Base-by-base conservation (phyloP, 2,888 invertebrate species). In the Ectemnius continuus region DNA sequence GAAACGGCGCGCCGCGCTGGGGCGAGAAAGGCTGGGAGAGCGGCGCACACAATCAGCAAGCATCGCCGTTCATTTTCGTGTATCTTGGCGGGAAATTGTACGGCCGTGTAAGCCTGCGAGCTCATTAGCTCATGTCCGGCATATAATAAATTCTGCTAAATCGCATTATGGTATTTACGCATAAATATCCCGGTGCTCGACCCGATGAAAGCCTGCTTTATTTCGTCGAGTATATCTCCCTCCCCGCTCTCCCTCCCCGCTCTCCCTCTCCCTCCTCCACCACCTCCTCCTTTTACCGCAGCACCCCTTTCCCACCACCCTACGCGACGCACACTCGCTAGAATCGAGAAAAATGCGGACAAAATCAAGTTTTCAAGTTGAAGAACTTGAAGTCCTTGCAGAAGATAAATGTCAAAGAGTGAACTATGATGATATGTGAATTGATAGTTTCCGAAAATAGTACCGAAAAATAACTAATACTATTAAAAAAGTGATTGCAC, bases 111-210 rank as follows among this genome's bases (percentile, higher is more conserved):
- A 61, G 16, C n/a, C 45, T 46, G 46, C 45, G 45, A 61, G 61
- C 61, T 61, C 28, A 60, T 60, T 60, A 60, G 60, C 60, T 28
- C 26, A 36, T 60, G 36, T 60, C 28, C 60, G 36, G 60, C 26
- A 60, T 60, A 60, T 36, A 61, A 61, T 61, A 61, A 61, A 61
- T 46, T 46, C 61, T 20, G 18, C 8, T 45, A 11, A 61, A 46
- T 46, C 46, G 46, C 45, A 46, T 61, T 46, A 61, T 16, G 45
- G 20, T 45, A 61, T 46, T 61, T 46, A 16, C 16, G 46, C 46
- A 45, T 46, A 20, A 61, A 61, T 61, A 61, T 61, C 45, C 61
- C 36, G 36, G 36, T 36, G 36, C 36, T 14, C n/a, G n/a, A 6
- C 45, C 16, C 61, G 18, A 45, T 16, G 45, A 45, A 61, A 45